Evolutionary conservation across 2,797 vertebrate genomes (phyloP), one percentile per base, ranked within the genome.

Genomic region (Thaleichthys pacificus): DNA sequence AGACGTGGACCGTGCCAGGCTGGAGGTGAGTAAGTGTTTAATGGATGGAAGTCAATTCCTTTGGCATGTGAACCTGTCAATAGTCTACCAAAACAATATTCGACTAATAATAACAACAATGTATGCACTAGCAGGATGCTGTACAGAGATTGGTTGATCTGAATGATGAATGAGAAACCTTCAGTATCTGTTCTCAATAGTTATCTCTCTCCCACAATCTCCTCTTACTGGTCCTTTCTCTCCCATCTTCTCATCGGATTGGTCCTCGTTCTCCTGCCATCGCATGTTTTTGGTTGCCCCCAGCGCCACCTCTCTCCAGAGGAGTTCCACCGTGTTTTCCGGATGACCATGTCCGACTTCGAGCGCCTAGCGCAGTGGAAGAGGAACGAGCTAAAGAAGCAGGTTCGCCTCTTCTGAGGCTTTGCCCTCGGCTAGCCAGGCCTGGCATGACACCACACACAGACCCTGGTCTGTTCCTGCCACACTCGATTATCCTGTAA

Each of bases 331-430:
- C 93, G 93, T 84, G 96, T 98, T 82, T 99, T 99, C 0, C 92
- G 97, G 76, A 97, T 99, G 97, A 94, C 95, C 82, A 95, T 97
- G 74, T 93, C 95, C 0, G 94, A 96, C 88, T 99, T 99, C 28
- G 97, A 98, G 86, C 93, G 90, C 63, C 93, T 98, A 66, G 95
- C 96, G 60, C 93, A 96, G 87, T 99, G 97, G 97, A 99, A 97
- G 89, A 95, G 95, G 85, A 98, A 98, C 1, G 97, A 99, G 85
- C 90, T 99, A 79, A 99, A 99, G 92, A 99, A 98, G 88, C 96
- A 95, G 83, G 95, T 95, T 49, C 90, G 97, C 84, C 96, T 99
- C 63, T 99, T 99, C 87, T 99, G 91, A 93, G 71, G 14, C 30
- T 38, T 51, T 49, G 58, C 22, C 38, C 30, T 54, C 51, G 15